phyloP scores from a whole-genome alignment of 1,140 invertebrate genomes.

The Fopius arisanus region DNA sequence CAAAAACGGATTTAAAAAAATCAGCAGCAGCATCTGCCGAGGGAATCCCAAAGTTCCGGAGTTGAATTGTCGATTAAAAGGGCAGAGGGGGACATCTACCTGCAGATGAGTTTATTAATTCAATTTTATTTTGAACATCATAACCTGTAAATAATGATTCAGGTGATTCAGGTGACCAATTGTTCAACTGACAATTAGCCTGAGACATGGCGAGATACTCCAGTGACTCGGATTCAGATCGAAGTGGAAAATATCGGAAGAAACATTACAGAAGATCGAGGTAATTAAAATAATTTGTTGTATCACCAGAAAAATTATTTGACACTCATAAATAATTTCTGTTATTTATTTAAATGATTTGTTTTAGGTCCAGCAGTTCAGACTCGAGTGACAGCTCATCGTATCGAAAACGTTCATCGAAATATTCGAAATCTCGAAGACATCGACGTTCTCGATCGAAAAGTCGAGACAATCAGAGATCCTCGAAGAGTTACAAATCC shows the following conservation, averaged over 20 bases:
- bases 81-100: no score
- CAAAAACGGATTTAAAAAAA: no score
- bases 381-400: conserved; percentile 54
- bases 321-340: neutral
- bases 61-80: no score
- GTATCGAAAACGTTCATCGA: conserved; percentile 52
- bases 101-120: no score
- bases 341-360: conserved; percentile 17
- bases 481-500: conserved; percentile 50
- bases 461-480: conserved; percentile 52
- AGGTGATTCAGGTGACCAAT: no score
- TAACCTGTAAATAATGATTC: no score
- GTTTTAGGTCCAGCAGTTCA: conserved; percentile 55
- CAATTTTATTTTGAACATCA: no score
- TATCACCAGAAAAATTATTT: neutral
- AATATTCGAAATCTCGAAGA: conserved; percentile 53
- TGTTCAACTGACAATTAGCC: no score
- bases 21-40: neutral
- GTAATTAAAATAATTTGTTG: conserved; percentile 38
- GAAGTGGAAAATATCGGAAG: conserved; percentile 51
- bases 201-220: conserved; percentile 60
- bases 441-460: conserved; percentile 54
- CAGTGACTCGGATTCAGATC: conserved; percentile 58
- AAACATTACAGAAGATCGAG: conserved; percentile 55
- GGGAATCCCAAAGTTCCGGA: no score